Percentiles rank a stretch among this genome's conserved stretches.
phyloP scores from a whole-genome alignment of 2,113 vertebrate species.

The Thinocorus orbignyianus region DNA sequence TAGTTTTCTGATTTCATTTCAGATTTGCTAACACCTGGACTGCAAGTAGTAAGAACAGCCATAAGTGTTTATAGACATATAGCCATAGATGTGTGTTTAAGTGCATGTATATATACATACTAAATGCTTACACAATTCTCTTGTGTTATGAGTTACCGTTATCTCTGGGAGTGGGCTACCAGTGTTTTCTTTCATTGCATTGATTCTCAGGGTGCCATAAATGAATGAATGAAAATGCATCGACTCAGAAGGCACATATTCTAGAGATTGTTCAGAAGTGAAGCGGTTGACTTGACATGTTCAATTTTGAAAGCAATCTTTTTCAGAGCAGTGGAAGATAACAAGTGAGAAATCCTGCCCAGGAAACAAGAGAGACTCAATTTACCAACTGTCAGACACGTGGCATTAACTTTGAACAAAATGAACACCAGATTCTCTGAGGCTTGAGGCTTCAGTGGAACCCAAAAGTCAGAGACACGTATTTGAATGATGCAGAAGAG shows the following conservation, averaged over 20 bases:
- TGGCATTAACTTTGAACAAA: slow-evolving; percentile 50
- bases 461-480: not conserved
- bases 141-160: not conserved
- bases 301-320: slow-evolving; percentile 64
- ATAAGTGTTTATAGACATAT: not conserved
- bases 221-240: not conserved
- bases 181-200: not conserved
- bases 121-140: not conserved
- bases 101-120: not conserved
- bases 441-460: not conserved
- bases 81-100: not conserved
- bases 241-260: fast-evolving
- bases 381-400: slow-evolving; percentile 53
- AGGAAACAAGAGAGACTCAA: slow-evolving; percentile 43
- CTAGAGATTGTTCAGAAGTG: slow-evolving; percentile 11
- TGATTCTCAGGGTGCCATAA: slow-evolving; percentile 2
- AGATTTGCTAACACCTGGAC: not conserved
- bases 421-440: not conserved
- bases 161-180: not conserved
- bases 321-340: slow-evolving; percentile 41
- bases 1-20: not conserved
- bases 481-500: not conserved
- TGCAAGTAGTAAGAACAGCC: not conserved
- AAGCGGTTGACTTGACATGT: slow-evolving; percentile 44
- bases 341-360: slow-evolving; percentile 51